phyloP scores from a whole-genome alignment of 2,797 vertebrate species.

The Myiotriccus ornatus region DNA sequence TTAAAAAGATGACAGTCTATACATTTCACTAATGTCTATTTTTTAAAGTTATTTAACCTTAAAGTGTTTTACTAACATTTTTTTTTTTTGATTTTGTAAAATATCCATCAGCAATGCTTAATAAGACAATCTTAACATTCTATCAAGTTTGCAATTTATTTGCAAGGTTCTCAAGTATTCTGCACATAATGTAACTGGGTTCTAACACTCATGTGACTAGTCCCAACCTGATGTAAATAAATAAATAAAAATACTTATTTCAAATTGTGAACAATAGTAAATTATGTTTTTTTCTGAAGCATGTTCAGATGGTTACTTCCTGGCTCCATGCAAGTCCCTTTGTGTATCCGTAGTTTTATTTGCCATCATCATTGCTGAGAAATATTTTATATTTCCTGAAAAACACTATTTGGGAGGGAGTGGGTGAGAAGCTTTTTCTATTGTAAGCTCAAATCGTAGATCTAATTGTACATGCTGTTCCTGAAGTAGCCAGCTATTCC shows the following conservation, averaged over 20 bases:
- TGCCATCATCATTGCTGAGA: neutral
- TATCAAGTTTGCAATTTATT: neutral
- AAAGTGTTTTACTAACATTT: neutral
- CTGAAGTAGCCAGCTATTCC: neutral
- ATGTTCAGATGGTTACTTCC: neutral
- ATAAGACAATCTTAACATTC: neutral
- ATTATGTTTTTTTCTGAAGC: neutral
- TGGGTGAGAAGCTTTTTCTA: neutral
- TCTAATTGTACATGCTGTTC: neutral
- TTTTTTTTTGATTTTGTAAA: neutral
- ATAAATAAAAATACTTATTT: neutral
- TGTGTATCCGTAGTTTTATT: neutral
- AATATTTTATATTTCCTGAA: neutral
- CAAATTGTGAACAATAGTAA: neutral
- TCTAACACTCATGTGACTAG: neutral
- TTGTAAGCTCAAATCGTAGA: neutral
- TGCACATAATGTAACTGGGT: accelerated
- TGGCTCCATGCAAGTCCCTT: neutral
- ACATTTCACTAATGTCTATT: neutral
- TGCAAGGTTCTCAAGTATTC: neutral
- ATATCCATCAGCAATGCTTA: neutral
- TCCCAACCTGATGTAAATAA: neutral
- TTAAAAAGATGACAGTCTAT: neutral
- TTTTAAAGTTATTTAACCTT: neutral
- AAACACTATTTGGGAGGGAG: neutral